Evolutionary conservation across 1,140 invertebrate genomes (phyloP), one percentile per base, ranked within the genome.

Genomic region (Drosophila quadrilineata): DNA sequence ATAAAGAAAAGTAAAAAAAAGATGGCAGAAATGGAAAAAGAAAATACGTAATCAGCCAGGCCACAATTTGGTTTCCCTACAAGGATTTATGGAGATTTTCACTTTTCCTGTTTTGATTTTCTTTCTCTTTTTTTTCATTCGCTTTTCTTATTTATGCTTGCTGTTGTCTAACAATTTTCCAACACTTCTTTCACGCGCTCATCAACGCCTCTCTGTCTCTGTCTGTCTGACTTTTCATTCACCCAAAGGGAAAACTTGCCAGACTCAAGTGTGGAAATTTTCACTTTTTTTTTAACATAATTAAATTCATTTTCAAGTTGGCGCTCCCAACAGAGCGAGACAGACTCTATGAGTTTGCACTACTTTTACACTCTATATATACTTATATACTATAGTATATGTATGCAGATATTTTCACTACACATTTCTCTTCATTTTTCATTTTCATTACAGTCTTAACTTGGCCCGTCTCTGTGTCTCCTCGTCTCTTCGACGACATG

Each of bases 221-320:
- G 17, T 12, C 6, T 46, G 41, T 26, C 41, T 45, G 41, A 26
- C 21, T 24, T 10, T 6, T 19, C 5, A 16, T 19, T 14, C n/a
- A 12, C 10, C n/a, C 59, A 43, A 63, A 69, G 52, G 73, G 69
- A 28, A 85, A 85, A 87, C 73, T 87, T 84, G 56, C 33, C 77
- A 69, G 71, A 72, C 75, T 74, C 58, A 77, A 88, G 87, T 87
- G 77, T 88, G 75, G 74, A 80, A 82, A 77, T 75, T 85, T 80
- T 88, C 75, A 87, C 82, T 87, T 87, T 82, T 80, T 87, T 82
- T 80, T 68, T 77, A 63, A 68, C 65, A 84, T 87, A 87, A 87
- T 87, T 87, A 87, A 87, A 87, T 87, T 87, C 76, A 72, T 87
- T 75, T 77, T 87, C 57, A 77, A 87, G 73, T 87, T 86, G 63